Evolutionary conservation across 1,140 invertebrate genomes (phyloP).

Genomic region (Stenopsyche tienmushanensis): DNA sequence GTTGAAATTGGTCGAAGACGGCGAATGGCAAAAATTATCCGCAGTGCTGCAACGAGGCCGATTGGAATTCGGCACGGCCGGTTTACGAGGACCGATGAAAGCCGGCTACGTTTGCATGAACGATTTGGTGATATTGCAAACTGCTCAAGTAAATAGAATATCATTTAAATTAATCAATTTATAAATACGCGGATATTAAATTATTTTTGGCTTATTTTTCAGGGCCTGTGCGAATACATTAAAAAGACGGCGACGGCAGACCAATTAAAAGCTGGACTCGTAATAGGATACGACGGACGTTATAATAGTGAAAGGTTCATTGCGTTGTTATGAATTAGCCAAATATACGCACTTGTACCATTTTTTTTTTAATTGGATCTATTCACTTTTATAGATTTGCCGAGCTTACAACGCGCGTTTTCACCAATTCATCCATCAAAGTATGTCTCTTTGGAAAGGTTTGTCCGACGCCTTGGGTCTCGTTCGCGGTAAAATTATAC

Average conservation of each 20-base stretch:
- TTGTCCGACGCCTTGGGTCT: constrained; percentile 91
- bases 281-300: constrained; percentile 94
- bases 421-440: constrained; percentile 72
- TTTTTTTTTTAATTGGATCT: constrained; percentile 2
- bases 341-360: no score
- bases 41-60: constrained; percentile 64
- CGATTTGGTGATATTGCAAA: constrained; percentile 96
- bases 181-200: not conserved
- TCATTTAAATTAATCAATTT: not conserved
- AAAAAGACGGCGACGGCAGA: constrained; percentile 56
- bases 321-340: not conserved
- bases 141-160: constrained; percentile 65
- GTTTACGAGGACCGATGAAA: constrained; percentile 88
- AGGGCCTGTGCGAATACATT: constrained; percentile 83
- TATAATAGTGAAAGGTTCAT: constrained; percentile 84
- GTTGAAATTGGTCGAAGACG: constrained; percentile 51
- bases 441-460: constrained; percentile 83
- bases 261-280: constrained; percentile 67
- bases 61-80: constrained; percentile 87
- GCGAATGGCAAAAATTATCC: constrained; percentile 56
- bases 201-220: no score
- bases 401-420: constrained; percentile 82
- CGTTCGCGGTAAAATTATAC: constrained; percentile 74
- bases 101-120: constrained; percentile 94
- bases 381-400: constrained; percentile 73